Evolutionary conservation across 2,888 invertebrate genomes (phyloP).

Genomic region (Odontocerum albicorne): DNA sequence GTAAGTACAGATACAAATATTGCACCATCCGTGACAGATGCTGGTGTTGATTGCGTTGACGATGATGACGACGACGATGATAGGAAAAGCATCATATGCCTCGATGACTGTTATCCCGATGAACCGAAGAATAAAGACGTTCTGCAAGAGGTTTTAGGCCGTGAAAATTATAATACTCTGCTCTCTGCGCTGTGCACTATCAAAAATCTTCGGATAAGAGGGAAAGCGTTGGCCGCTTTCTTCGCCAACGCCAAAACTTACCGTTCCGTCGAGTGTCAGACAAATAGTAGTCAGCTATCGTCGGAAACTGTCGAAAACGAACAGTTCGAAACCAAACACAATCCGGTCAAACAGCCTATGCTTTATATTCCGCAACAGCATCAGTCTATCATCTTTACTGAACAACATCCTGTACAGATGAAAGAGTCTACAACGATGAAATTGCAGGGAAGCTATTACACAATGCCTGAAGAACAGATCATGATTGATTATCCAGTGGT

Average conservation of each 20-base stretch:
- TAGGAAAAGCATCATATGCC: too few species aligned
- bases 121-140: too few species aligned
- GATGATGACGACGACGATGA: too few species aligned
- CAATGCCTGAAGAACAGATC: neutral
- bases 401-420: neutral
- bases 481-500: neutral
- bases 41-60: too few species aligned
- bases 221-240: constrained; percentile 11
- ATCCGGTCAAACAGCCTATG: neutral
- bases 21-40: too few species aligned
- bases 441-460: neutral
- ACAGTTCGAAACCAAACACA: neutral
- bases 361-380: too few species aligned
- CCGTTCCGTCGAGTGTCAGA: constrained; percentile 6
- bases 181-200: constrained; percentile 17
- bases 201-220: neutral
- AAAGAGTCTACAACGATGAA: neutral
- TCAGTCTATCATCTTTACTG: neutral
- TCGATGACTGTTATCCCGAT: too few species aligned
- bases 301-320: neutral
- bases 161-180: neutral
- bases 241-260: constrained; percentile 8
- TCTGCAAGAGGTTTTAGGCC: neutral
- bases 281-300: neutral
- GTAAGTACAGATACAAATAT: too few species aligned